Evolutionary conservation across 2,797 vertebrate genomes (phyloP), one percentile per base, ranked within the genome.

Genomic region (Nannoperca obscura): DNA sequence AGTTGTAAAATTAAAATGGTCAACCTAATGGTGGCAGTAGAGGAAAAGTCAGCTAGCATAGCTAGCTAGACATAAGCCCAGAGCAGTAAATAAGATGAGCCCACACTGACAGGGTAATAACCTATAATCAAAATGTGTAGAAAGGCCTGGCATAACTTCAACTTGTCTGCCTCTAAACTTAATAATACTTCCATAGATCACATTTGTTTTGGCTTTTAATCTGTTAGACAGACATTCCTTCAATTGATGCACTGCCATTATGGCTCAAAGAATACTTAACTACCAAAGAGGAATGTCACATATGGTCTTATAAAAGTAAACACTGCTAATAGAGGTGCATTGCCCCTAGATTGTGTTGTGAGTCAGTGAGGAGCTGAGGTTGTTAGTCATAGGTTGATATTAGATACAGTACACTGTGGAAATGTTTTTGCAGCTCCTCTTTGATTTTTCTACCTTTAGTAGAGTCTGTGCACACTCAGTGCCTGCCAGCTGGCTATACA

Each of bases 401-500:
- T 36, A 47, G 24, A 54, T 34, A 36, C 66, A 40, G 53, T 46
- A 38, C 24, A 19, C 27, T 30, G 22, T 50, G 32, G 20, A 53
- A 46, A 59, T 5, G 54, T 57, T 74, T 63, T 52, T 47, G 44
- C 20, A 27, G 55, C 40, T 49, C 32, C 20, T 68, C 34, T 74
- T 71, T 68, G 53, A 71, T 84, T 82, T 60, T 74, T 63, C 27
- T 71, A 40, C 24, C 46, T 62, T 73, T 4, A 19, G n/a, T 44
- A 14, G 40, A 44, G 10, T 46, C n/a, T 66, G 76, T 81, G 47
- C 50, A 60, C 66, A 63, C 62, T 61, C 22, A 64, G 32, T 78
- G 49, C 9, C 53, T 50, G 44, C 75, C 89, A 90, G 87, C 81
- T 82, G 84, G 69, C 64, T 65, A 5, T 73, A 80, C 79, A 83